phyloP scores from a whole-genome alignment of 2,113 vertebrate species.

The Setophaga coronata region DNA sequence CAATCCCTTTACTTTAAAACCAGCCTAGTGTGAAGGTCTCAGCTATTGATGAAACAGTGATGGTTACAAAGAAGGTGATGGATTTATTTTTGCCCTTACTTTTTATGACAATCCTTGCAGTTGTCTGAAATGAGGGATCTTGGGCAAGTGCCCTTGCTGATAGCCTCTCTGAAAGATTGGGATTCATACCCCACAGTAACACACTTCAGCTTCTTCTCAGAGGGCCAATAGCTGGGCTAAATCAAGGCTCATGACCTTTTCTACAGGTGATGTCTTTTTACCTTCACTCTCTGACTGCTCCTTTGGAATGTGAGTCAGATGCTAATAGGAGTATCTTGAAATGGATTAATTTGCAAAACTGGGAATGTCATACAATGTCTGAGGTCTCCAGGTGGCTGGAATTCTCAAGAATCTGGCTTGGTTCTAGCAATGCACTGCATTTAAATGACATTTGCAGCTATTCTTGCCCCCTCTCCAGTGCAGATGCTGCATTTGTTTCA shows the following conservation, averaged over 20 bases:
- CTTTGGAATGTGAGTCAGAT: not conserved
- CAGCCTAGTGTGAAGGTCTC: not conserved
- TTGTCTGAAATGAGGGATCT: not conserved
- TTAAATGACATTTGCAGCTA: not conserved
- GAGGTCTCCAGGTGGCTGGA: not conserved
- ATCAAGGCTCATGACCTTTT: not conserved
- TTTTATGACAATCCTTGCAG: not conserved
- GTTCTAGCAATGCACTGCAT: not conserved
- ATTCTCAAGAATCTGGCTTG: not conserved
- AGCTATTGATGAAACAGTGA: not conserved
- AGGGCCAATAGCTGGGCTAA: not conserved
- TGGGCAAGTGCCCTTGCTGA: not conserved
- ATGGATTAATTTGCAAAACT: not conserved
- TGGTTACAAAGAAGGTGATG: not conserved
- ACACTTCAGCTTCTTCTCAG: not conserved
- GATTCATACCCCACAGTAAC: not conserved
- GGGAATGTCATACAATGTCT: not conserved
- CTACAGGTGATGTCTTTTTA: not conserved
- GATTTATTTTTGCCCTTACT: constrained; percentile 2
- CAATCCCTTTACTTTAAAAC: not conserved
- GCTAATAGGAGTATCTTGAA: not conserved
- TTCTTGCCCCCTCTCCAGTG: not conserved
- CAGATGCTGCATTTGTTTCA: not conserved
- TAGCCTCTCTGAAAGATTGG: not conserved
- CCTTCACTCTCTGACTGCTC: not conserved